Percentiles rank a stretch among this genome's conserved stretches.
phyloP scores from a whole-genome alignment of 2,113 vertebrate genomes.

The Mellivora capensis region DNA sequence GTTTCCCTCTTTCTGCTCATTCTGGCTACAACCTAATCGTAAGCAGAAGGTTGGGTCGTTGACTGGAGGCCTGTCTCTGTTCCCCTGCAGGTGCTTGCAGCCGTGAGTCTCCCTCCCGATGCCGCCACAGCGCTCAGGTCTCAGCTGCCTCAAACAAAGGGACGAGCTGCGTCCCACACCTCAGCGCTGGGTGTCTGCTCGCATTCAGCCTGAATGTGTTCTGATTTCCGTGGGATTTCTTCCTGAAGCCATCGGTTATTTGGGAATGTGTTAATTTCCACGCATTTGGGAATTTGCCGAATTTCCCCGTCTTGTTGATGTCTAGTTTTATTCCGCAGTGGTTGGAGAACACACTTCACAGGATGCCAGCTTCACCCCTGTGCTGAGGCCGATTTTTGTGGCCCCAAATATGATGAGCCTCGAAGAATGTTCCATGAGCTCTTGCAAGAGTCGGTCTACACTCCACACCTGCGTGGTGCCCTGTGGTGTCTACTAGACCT shows the following conservation, averaged over 20 bases:
- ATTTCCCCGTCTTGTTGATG: accelerated
- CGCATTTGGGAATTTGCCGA: not conserved
- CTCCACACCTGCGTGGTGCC: accelerated
- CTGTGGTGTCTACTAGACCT: accelerated
- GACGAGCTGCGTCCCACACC: accelerated
- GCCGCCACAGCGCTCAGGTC: accelerated
- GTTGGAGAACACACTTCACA: accelerated
- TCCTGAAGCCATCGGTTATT: not conserved
- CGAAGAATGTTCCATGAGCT: accelerated
- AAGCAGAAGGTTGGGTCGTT: accelerated
- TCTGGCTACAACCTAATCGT: accelerated
- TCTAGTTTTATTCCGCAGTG: not conserved
- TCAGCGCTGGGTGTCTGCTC: not conserved
- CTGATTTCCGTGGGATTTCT: not conserved
- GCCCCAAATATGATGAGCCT: accelerated
- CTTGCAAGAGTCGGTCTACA: accelerated
- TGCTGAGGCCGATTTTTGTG: accelerated
- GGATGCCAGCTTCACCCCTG: accelerated
- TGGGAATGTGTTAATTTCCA: not conserved
- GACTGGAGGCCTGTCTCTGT: not conserved
- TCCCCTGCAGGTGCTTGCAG: accelerated
- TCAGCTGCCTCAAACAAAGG: not conserved
- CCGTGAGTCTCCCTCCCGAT: accelerated
- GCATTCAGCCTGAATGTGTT: not conserved
- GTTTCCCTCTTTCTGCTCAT: not conserved